phyloP scores from a whole-genome alignment of 2,797 vertebrate genomes.

The Streptopelia turtur region DNA sequence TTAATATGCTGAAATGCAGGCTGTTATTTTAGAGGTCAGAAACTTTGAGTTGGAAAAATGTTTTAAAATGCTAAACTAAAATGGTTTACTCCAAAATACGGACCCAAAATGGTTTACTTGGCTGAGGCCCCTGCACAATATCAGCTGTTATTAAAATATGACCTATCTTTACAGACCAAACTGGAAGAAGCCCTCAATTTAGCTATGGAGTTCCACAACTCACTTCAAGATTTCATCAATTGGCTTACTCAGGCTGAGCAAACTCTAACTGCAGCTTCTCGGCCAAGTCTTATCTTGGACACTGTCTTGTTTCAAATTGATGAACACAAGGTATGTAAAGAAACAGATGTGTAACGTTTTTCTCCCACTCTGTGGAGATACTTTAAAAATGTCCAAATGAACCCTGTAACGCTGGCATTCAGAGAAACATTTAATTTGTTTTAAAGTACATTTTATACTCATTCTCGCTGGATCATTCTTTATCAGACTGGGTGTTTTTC shows the following conservation, averaged over 20 bases:
- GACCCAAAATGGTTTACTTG: conserved; percentile 28
- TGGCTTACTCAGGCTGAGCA: conserved; percentile 98
- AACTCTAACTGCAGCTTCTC: conserved; percentile 90
- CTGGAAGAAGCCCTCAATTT: conserved; percentile 92
- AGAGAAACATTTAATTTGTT: conserved; percentile 22
- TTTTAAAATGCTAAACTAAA: conserved; percentile 7
- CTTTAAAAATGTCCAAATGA: conserved; percentile 50
- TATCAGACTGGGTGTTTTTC: background rate
- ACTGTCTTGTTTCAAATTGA: conserved; percentile 98
- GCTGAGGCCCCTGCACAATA: background rate
- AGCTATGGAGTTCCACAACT: conserved; percentile 96
- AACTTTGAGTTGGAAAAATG: background rate
- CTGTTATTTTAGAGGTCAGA: conserved; percentile 6
- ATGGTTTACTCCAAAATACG: background rate
- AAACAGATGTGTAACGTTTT: conserved; percentile 39
- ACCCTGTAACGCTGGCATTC: background rate
- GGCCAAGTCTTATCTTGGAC: conserved; percentile 96
- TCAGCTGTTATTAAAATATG: conserved; percentile 38
- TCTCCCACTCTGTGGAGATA: conserved; percentile 28
- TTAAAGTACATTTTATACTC: conserved; percentile 22
- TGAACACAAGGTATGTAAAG: conserved; percentile 92
- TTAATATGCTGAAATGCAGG: background rate
- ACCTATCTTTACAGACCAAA: conserved; percentile 84
- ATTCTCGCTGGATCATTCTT: background rate
- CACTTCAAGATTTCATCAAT: conserved; percentile 97